Conservation (phyloP, 2,888 invertebrate genomes). For the Sarcophaga rosellei region DNA sequence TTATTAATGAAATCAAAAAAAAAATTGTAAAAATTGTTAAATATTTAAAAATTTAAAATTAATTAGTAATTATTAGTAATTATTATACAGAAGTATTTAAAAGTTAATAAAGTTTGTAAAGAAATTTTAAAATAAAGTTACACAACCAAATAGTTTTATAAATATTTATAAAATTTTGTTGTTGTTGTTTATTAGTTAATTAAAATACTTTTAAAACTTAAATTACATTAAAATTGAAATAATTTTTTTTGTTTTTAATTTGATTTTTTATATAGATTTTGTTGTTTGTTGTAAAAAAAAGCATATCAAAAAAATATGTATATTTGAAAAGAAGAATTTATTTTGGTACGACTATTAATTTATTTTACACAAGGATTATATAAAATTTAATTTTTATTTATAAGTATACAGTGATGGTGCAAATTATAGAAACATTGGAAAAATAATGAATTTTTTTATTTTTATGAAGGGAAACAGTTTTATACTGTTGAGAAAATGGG, state of each 20-base stretch:
- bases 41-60: neutral
- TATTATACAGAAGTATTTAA: neutral
- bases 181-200: neutral
- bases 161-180: conserved; percentile 24
- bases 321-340: conserved; percentile 8
- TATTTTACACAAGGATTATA: conserved; percentile 53
- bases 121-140: conserved; percentile 26
- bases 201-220: neutral
- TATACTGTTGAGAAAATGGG: neutral
- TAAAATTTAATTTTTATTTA: neutral
- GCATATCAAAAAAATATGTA: conserved; percentile 34
- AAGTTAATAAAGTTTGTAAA: conserved; percentile 1
- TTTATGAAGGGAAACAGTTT: neutral
- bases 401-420: too few species aligned
- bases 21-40: neutral
- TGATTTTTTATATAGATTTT: neutral
- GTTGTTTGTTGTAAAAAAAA: conserved; percentile 7
- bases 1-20: conserved; percentile 1
- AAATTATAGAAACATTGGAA: too few species aligned
- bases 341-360: neutral
- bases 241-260: neutral
- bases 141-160: conserved; percentile 44
- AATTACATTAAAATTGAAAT: conserved; percentile 16
- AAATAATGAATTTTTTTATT: conserved; percentile 25
- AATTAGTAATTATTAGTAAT: neutral